Evolutionary conservation across 2,888 invertebrate genomes (phyloP).

Genomic region (Pogonocherus hispidulus): DNA sequence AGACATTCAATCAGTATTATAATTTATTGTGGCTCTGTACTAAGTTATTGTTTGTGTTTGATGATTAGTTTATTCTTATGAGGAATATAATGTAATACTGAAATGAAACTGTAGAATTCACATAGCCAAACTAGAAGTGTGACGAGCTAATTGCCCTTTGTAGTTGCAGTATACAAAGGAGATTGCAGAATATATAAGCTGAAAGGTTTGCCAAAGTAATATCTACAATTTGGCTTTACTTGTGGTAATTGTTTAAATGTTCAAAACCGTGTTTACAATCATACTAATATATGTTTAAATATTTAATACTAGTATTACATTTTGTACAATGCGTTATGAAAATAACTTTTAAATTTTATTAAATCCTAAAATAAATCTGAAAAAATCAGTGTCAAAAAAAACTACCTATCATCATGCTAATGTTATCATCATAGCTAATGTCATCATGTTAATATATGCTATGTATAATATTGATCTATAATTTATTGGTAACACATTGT

Average conservation of each 20-base stretch:
- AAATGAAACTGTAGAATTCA: background rate
- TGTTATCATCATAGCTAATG: too few relatives aligned
- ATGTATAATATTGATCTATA: too few relatives aligned
- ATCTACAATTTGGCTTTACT: background rate
- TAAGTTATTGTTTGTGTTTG: too few relatives aligned
- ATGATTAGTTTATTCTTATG: too few relatives aligned
- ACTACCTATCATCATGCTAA: too few relatives aligned
- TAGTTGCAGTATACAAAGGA: background rate
- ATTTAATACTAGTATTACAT: conserved; percentile 21
- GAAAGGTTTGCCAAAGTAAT: background rate
- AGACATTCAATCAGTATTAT: too few relatives aligned
- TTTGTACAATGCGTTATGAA: conserved; percentile 17
- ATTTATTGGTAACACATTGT: conserved; percentile 23
- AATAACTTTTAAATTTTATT: too few relatives aligned
- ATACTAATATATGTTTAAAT: conserved; percentile 11
- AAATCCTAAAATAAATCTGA: too few relatives aligned
- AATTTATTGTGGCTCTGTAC: too few relatives aligned
- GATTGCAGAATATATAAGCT: background rate
- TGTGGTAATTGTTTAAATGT: conserved; percentile 8
- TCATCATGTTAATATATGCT: too few relatives aligned
- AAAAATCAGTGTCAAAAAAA: too few relatives aligned
- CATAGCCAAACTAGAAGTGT: background rate
- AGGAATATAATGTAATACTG: background rate
- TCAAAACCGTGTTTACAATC: conserved; percentile 3
- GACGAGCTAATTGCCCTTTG: too few relatives aligned